phyloP scores from a whole-genome alignment of 2,888 invertebrate species.

The Sphaerophoria rueppellii region DNA sequence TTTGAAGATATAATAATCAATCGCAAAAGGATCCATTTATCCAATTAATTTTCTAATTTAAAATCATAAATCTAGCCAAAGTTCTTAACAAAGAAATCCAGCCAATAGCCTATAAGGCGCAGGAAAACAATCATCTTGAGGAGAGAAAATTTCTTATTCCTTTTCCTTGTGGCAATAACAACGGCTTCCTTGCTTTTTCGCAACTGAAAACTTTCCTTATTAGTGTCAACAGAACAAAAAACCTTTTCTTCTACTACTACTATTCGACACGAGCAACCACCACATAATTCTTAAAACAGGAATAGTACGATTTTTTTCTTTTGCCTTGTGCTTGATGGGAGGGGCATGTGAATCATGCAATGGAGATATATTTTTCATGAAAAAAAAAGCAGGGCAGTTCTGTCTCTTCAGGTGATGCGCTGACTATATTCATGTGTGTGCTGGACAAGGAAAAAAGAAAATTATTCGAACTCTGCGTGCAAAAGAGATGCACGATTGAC shows the following conservation, averaged over 20 bases:
- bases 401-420: constrained; percentile 73
- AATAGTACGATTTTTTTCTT: constrained; percentile 35
- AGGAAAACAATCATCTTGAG: constrained; percentile 45
- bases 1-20: neutral
- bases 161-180: constrained; percentile 27
- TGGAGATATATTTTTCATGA: constrained; percentile 47
- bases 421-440: neutral
- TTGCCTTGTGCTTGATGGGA: constrained; percentile 42
- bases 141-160: constrained; percentile 19
- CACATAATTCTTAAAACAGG: constrained; percentile 29
- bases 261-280: constrained; percentile 40
- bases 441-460: constrained; percentile 36
- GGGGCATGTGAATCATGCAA: constrained; percentile 66
- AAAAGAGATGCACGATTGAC: constrained; percentile 37
- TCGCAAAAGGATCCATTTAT: constrained; percentile 31
- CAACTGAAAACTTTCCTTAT: constrained; percentile 58
- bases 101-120: constrained; percentile 55
- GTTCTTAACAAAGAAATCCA: constrained; percentile 54
- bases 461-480: constrained; percentile 5
- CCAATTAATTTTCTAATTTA: constrained; percentile 58
- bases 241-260: neutral
- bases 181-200: constrained; percentile 48
- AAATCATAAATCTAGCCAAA: constrained; percentile 49
- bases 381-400: constrained; percentile 59
- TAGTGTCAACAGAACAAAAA: constrained; percentile 42